Evolutionary conservation across 2,888 invertebrate species (phyloP), one percentile per base, ranked within the genome.

Genomic region (Polyommatus icarus): DNA sequence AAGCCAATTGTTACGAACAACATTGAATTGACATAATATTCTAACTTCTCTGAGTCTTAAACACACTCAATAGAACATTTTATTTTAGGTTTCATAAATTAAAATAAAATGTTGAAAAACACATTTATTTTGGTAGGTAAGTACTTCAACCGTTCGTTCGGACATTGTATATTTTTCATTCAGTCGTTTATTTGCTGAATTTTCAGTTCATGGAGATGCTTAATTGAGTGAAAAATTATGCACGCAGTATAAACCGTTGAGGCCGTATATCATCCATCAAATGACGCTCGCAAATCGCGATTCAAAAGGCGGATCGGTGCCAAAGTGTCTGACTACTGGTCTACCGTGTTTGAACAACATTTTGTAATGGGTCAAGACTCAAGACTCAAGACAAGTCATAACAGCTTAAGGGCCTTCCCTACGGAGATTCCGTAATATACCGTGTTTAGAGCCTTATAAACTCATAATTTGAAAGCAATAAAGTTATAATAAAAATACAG

Each of bases 181-280:
- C 24, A 15, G 29, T 12, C 12, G 15, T 29, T 61, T 24, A 61
- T 61, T 61, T 61, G 67, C 6, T 29, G 15, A 67, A 32, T 29
- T 67, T 29, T 67, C 67, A 67, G 67, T 32, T 67, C 67, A 29
- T 67, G 15, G 67, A 15, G 29, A 7, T 29, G 67, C 15, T 29
- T 67, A 67, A 67, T 67, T 67, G 67, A 67, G 24, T 29, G 67
- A 32, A 67, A 67, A 67, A 67, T 67, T 67, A 67, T 67, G 67
- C 67, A 29, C 24, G 32, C 67, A 67, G 15, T 67, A 15, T 15
- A 67, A 61, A 61, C 61, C 61, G 24, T 61, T 61, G 61, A 67
- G 29, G 67, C 29, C 29, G 67, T 67, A 15, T 32, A 67, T 67
- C 67, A 67, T 67, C 67, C 29, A 67, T 67, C 67, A 67, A 67